These are phyloP conservation scores for Amia ocellicauda DNA, from an alignment of 2,113 vertebrate species.

Conservation along the genomic window DNA sequence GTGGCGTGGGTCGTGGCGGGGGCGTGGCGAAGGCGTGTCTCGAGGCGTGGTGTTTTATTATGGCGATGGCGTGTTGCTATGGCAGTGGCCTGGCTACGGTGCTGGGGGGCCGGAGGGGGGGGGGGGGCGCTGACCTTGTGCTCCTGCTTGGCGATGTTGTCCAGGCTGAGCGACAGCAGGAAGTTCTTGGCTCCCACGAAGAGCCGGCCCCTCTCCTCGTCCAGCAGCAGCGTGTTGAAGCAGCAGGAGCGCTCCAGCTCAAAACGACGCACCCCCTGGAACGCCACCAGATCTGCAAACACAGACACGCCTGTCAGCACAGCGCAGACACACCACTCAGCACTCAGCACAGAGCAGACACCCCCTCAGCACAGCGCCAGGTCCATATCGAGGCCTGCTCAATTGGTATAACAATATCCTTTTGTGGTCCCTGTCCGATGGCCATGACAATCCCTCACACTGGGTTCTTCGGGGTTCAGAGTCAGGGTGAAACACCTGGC, in stretches of 20 bases:
- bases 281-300: constrained; percentile 76
- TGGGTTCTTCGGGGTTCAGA: too few species aligned
- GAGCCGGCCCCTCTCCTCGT: constrained; percentile 87
- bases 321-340: not conserved
- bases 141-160: constrained; percentile 85
- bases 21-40: too few species aligned
- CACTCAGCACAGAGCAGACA: not conserved
- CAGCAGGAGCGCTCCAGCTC: constrained; percentile 85
- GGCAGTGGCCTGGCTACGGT: too few species aligned
- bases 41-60: too few species aligned
- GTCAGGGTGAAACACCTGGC: too few species aligned
- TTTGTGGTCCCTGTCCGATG: too few species aligned
- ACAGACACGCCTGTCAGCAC: constrained; percentile 9
- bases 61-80: too few species aligned
- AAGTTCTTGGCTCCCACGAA: constrained; percentile 90
- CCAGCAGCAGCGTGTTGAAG: constrained; percentile 83
- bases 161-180: constrained; percentile 84
- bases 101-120: not conserved
- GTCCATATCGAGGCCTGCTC: too few species aligned
- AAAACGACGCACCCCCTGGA: constrained; percentile 77
- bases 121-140: constrained; percentile 71
- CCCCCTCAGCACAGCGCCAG: not conserved
- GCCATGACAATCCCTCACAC: too few species aligned
- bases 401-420: too few species aligned
- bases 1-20: too few species aligned